phyloP scores from a whole-genome alignment of 2,797 vertebrate species.

The Heliangelus exortis region DNA sequence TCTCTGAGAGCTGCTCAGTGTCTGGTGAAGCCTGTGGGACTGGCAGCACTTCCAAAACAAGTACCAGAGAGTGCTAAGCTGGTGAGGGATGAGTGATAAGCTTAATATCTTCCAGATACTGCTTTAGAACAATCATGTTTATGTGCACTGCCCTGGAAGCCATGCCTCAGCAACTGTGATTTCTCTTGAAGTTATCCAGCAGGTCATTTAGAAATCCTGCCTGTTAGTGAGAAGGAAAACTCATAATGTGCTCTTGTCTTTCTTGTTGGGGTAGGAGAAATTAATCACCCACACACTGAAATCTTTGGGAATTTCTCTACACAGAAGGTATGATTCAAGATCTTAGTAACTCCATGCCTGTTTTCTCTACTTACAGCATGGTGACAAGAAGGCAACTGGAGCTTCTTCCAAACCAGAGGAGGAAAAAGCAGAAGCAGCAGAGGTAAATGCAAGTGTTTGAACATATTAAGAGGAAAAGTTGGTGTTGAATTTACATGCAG shows the following conservation, averaged over 20 bases:
- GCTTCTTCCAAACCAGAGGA: slow-evolving; percentile 54
- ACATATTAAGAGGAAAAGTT: neutral
- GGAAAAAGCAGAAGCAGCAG: slow-evolving; percentile 38
- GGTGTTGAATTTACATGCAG: neutral
- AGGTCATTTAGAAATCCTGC: neutral
- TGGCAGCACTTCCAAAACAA: neutral
- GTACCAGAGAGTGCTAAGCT: neutral
- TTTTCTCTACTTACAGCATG: slow-evolving; percentile 60
- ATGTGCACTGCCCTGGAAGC: neutral
- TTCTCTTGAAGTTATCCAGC: neutral
- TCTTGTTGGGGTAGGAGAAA: neutral
- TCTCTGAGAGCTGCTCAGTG: neutral
- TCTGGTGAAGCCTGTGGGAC: neutral
- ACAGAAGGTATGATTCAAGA: neutral
- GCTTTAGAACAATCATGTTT: accelerated
- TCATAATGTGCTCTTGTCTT: neutral
- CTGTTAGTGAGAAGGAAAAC: neutral
- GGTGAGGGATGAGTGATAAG: neutral
- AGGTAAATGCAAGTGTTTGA: slow-evolving; percentile 63
- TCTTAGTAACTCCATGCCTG: neutral
- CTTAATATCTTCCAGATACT: neutral
- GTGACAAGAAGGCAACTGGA: slow-evolving; percentile 52
- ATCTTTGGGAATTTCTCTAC: neutral
- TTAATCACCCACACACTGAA: neutral
- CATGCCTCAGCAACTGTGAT: neutral